A percentile compares a stretch with the other conserved stretches of the same genome.
phyloP scores from a whole-genome alignment of 2,113 vertebrate species.

The Sminthopsis crassicaudata region DNA sequence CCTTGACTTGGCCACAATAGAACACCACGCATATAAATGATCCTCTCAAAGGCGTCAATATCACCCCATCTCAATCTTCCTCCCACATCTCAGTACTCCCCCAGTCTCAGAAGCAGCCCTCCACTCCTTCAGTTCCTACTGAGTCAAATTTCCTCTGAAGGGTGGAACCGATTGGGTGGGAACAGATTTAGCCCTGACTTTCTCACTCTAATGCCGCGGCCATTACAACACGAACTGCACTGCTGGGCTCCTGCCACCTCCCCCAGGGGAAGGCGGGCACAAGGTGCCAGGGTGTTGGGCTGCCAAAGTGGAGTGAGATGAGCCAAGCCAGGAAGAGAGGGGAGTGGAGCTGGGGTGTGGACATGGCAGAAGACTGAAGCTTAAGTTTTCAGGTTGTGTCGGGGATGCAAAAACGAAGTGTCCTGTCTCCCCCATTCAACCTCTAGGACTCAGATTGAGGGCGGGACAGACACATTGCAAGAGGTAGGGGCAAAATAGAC shows the following conservation, averaged over 20 bases:
- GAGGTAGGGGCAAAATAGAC: neutral
- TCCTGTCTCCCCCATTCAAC: neutral
- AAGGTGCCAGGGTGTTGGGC: constrained; percentile 70
- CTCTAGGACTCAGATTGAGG: neutral
- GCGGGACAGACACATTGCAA: neutral
- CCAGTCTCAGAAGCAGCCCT: neutral
- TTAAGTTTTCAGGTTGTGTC: constrained; percentile 9
- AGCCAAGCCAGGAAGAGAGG: constrained; percentile 50
- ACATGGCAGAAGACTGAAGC: constrained; percentile 11
- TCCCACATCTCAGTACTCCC: neutral
- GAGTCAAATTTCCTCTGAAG: constrained; percentile 53
- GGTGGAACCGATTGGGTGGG: constrained; percentile 58
- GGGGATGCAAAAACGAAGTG: neutral
- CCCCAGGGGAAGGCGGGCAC: constrained; percentile 75
- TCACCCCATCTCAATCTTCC: neutral
- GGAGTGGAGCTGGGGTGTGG: constrained; percentile 45
- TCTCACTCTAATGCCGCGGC: constrained; percentile 69
- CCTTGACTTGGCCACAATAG: neutral
- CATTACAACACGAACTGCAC: constrained; percentile 72
- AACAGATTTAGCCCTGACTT: constrained; percentile 67
- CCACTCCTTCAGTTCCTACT: neutral
- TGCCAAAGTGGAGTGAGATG: constrained; percentile 62
- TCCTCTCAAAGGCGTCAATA: neutral
- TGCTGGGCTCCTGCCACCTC: constrained; percentile 73
- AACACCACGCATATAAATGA: neutral